phyloP scores from a whole-genome alignment of 2,888 invertebrate genomes.

The Myathropa florea region DNA sequence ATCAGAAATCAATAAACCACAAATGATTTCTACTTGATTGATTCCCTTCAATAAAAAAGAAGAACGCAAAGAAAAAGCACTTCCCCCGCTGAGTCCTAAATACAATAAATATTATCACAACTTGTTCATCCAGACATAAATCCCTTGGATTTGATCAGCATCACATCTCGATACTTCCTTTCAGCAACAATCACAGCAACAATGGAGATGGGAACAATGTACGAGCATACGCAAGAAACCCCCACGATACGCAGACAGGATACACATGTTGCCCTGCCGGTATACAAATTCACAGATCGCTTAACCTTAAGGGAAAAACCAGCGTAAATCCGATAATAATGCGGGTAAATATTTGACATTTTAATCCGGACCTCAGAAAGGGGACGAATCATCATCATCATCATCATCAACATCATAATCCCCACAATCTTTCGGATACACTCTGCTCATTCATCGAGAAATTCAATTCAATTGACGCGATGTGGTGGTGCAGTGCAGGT shows the following conservation, averaged over 20 bases:
- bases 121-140: slow-evolving; percentile 61
- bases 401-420: not conserved
- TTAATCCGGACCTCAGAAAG: slow-evolving; percentile 67
- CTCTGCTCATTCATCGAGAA: slow-evolving; percentile 28
- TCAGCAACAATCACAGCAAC: slow-evolving; percentile 42
- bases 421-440: slow-evolving; percentile 3
- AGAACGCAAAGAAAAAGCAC: not conserved
- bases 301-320: slow-evolving; percentile 69
- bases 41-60: not conserved
- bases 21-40: not conserved
- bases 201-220: slow-evolving; percentile 29
- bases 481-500: slow-evolving; percentile 20
- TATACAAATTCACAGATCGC: slow-evolving; percentile 65
- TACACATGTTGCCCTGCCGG: slow-evolving; percentile 39
- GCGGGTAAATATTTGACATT: slow-evolving; percentile 74
- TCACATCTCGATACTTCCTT: slow-evolving; percentile 62
- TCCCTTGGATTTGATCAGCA: slow-evolving; percentile 23
- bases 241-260: slow-evolving; percentile 55
- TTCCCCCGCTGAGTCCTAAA: not conserved
- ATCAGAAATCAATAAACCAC: not conserved
- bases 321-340: slow-evolving; percentile 73
- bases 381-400: slow-evolving; percentile 25
- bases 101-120: slow-evolving; percentile 62
- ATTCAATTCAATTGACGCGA: slow-evolving; percentile 39
- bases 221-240: slow-evolving; percentile 28